A percentile compares a stretch with the other conserved stretches of the same genome.
phyloP scores from a whole-genome alignment of 92 coral and sea anemone genomes.

The Epizoanthus rinbou region DNA sequence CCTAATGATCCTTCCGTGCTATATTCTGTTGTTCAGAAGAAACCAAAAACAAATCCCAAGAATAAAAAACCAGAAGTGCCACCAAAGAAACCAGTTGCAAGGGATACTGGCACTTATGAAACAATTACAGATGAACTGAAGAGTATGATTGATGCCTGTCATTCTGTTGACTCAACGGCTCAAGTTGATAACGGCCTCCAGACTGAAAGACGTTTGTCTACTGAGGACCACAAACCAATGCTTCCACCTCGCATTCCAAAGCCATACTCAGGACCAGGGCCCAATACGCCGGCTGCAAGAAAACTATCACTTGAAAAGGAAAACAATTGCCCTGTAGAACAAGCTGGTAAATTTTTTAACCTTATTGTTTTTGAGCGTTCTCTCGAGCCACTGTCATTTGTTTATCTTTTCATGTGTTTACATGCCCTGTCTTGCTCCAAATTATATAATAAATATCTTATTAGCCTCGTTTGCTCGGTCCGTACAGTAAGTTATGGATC shows the following conservation, averaged over 20 bases:
- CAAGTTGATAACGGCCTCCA: constrained; percentile 20
- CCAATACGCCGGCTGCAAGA: not conserved
- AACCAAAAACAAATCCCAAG: constrained; percentile 40
- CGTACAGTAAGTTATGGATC: no score
- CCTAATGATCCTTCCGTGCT: constrained; percentile 34
- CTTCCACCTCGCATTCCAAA: constrained; percentile 89
- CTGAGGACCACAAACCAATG: constrained; percentile 21
- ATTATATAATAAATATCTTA: no score
- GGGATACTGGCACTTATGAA: constrained; percentile 65
- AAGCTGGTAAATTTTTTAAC: not conserved
- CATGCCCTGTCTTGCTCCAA: no score
- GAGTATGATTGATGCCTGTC: constrained; percentile 64
- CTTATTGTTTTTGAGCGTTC: not conserved
- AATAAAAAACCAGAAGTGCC: constrained; percentile 25
- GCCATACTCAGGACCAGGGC: constrained; percentile 89
- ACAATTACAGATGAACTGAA: constrained; percentile 80
- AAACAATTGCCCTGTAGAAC: not conserved
- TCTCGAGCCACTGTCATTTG: no score
- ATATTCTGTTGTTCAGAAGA: constrained; percentile 81
- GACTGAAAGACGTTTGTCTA: constrained; percentile 13
- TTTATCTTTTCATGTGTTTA: no score
- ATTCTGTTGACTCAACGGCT: constrained; percentile 37
- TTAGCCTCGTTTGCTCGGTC: no score
- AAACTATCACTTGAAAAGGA: constrained; percentile 14
- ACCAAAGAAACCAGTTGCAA: constrained; percentile 37